phyloP scores from a whole-genome alignment of 1,140 invertebrate genomes.

The Theocolax elegans region DNA sequence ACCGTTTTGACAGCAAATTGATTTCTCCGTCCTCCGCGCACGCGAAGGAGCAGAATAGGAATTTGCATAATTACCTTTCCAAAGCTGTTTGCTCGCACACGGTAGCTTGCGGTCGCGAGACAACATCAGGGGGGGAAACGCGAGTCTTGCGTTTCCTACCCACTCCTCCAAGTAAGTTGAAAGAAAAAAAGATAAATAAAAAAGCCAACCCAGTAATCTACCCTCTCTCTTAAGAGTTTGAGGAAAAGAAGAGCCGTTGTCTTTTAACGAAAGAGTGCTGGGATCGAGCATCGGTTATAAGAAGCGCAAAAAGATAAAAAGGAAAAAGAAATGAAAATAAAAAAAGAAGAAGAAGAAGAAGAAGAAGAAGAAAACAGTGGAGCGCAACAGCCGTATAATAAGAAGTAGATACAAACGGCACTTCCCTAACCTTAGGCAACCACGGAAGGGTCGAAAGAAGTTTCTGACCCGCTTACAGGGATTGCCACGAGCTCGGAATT shows the following conservation, averaged over 20 bases:
- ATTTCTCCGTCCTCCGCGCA: conserved; percentile 39
- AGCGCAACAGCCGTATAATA: conserved; percentile 32
- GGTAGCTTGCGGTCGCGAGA: too few species aligned
- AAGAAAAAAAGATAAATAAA: too few species aligned
- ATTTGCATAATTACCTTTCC: conserved; percentile 5
- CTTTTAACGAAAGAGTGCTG: conserved; percentile 13
- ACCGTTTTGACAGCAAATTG: conserved; percentile 51
- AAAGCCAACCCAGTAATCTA: conserved; percentile 26
- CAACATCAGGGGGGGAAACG: background rate
- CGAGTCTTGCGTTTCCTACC: background rate
- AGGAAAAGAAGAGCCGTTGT: background rate
- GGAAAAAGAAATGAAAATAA: background rate
- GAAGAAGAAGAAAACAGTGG: conserved; percentile 26
- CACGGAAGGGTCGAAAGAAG: conserved; percentile 62
- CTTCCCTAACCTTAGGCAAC: conserved; percentile 62
- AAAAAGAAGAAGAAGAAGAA: conserved; percentile 19
- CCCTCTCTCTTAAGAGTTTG: conserved; percentile 2
- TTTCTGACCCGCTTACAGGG: conserved; percentile 66
- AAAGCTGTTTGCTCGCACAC: too few species aligned
- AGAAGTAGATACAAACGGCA: conserved; percentile 47
- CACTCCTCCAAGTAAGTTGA: conserved; percentile 1
- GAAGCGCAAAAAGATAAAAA: background rate
- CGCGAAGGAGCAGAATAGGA: conserved; percentile 6
- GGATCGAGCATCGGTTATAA: conserved; percentile 8
- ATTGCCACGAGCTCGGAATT: conserved; percentile 58